phyloP scores from a whole-genome alignment of 2,888 invertebrate species.

The Empis livida region DNA sequence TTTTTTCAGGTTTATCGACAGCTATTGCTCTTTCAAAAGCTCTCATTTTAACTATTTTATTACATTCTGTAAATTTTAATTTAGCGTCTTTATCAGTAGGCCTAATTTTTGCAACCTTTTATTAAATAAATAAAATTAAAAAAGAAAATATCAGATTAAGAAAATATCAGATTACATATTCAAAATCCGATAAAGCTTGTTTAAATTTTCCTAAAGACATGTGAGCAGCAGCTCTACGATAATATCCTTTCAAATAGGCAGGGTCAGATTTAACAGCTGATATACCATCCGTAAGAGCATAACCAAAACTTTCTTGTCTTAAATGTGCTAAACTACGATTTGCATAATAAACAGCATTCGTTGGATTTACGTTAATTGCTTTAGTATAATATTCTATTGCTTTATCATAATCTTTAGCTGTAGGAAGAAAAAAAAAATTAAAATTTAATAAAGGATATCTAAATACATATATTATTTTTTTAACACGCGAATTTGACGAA shows the following conservation, averaged over 20 bases:
- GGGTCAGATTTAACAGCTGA: constrained; percentile 82
- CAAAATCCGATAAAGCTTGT: constrained; percentile 90
- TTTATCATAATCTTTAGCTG: constrained; percentile 80
- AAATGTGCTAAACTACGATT: constrained; percentile 94
- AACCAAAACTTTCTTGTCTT: constrained; percentile 89
- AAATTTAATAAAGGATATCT: too few relatives aligned
- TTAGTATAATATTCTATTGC: constrained; percentile 80
- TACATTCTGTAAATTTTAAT: constrained; percentile 83
- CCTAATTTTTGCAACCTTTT: constrained; percentile 74
- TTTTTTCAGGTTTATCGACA: constrained; percentile 76
- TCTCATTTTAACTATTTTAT: constrained; percentile 86
- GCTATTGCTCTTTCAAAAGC: constrained; percentile 97
- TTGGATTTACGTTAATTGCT: constrained; percentile 78
- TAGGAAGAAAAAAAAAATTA: constrained; percentile 36
- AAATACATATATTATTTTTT: too few relatives aligned
- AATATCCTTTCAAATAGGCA: constrained; percentile 90
- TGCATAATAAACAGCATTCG: constrained; percentile 76
- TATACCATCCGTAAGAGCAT: constrained; percentile 83
- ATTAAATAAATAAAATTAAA: neutral
- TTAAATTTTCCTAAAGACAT: constrained; percentile 98
- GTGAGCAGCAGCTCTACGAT: constrained; percentile 88
- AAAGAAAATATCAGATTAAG: neutral
- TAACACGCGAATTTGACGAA: too few relatives aligned
- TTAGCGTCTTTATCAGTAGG: constrained; percentile 93
- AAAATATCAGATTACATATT: constrained; percentile 58